phyloP scores from a whole-genome alignment of 2,888 invertebrate species.

The Chrysolina oricalcia region DNA sequence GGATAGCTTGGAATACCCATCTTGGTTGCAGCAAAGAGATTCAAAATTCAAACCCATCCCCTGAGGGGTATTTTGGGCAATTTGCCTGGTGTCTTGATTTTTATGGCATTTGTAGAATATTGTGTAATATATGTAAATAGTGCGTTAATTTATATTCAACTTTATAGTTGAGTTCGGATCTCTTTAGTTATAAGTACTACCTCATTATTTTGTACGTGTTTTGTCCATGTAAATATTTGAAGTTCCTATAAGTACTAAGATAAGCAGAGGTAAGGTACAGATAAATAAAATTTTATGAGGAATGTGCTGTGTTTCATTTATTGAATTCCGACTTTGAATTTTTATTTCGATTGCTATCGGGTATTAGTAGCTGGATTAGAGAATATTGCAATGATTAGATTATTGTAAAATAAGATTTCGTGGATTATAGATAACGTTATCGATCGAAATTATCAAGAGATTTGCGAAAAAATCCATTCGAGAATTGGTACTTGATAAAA shows the following conservation, averaged over 20 bases:
- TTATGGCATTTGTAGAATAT: slow-evolving; percentile 37
- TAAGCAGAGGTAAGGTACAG: slow-evolving; percentile 41
- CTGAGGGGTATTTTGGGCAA: not conserved
- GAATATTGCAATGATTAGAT: not conserved
- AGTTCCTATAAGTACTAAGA: slow-evolving; percentile 63
- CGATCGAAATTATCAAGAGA: not conserved
- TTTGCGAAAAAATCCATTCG: not conserved
- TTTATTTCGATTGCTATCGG: not conserved
- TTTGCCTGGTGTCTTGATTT: not conserved
- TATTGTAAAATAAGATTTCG: not conserved
- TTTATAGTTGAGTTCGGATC: slow-evolving; percentile 48
- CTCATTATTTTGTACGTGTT: slow-evolving; percentile 61
- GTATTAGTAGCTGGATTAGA: not conserved
- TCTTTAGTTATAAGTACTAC: slow-evolving; percentile 59
- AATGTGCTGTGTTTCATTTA: slow-evolving; percentile 39
- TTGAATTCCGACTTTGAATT: not conserved
- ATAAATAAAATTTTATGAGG: slow-evolving; percentile 52
- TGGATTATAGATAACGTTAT: slow-evolving; percentile 14
- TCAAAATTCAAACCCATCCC: too few species aligned
- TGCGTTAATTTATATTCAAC: slow-evolving; percentile 36
- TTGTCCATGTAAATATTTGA: slow-evolving; percentile 63
- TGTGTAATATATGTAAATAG: slow-evolving; percentile 46
- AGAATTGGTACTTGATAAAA: too few species aligned
- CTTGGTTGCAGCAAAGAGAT: not conserved
- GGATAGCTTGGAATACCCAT: too few species aligned